Evolutionary conservation across 1,140 invertebrate genomes (phyloP).

Genomic region (Bombus cullumanus): DNA sequence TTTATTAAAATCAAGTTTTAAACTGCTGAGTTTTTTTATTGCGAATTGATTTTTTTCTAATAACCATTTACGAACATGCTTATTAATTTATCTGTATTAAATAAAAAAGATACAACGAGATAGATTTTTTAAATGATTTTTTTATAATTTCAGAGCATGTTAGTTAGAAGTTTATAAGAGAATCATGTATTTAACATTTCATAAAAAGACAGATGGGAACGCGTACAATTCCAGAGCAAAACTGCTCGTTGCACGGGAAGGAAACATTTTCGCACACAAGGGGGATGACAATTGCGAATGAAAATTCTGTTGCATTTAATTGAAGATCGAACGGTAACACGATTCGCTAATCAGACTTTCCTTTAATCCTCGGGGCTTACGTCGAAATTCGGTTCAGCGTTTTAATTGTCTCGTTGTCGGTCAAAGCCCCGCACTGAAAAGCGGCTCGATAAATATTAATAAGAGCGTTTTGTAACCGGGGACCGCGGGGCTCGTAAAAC

Average conservation of each 20-base stretch:
- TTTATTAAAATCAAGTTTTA: too few relatives aligned
- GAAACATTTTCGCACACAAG: too few relatives aligned
- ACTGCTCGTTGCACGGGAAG: not conserved
- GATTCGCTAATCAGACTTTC: constrained; percentile 29
- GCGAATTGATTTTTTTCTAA: too few relatives aligned
- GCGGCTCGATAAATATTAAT: constrained; percentile 32
- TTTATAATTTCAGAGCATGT: not conserved
- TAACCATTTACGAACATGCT: too few relatives aligned
- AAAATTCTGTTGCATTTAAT: constrained; percentile 4
- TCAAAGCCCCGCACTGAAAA: too few relatives aligned
- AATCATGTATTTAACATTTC: not conserved
- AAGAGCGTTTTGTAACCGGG: not conserved
- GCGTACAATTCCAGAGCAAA: too few relatives aligned
- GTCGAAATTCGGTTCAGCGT: not conserved
- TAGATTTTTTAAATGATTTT: not conserved
- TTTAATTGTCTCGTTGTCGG: constrained; percentile 15
- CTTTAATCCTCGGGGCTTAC: constrained; percentile 31
- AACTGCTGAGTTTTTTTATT: too few relatives aligned
- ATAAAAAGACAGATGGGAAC: not conserved
- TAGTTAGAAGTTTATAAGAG: not conserved
- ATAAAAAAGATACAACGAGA: not conserved
- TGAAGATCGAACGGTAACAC: not conserved
- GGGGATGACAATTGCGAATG: not conserved
- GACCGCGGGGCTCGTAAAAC: not conserved
- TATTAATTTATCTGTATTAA: too few relatives aligned